A percentile compares a stretch with the other conserved stretches of the same genome.
These are phyloP conservation scores for Epizoanthus scotinus DNA, from an alignment of 92 coral and sea anemone genomes.

Conservation along the genomic window DNA sequence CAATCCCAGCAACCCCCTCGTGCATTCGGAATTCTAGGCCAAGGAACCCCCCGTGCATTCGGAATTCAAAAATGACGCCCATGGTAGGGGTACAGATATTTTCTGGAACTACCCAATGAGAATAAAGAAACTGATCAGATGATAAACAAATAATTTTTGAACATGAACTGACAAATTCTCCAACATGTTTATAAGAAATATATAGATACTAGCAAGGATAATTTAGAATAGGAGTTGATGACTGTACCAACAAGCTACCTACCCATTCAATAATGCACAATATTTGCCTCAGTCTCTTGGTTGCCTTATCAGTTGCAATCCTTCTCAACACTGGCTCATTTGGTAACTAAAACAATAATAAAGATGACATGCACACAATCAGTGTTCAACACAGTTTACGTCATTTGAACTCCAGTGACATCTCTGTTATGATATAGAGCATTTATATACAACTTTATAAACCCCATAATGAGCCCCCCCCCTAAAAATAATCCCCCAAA, in stretches of 20 bases:
- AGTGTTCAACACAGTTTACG: background rate
- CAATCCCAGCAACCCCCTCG: no score
- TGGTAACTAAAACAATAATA: conserved; percentile 44
- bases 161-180: background rate
- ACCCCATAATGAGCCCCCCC: no score
- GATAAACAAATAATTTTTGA: no score
- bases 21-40: no score
- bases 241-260: conserved; percentile 3
- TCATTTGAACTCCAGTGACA: background rate
- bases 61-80: no score
- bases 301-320: conserved; percentile 95
- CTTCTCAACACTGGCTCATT: conserved; percentile 95
- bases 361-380: background rate
- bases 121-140: no score
- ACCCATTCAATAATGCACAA: conserved; percentile 92
- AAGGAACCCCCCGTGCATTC: no score
- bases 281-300: conserved; percentile 90
- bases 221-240: background rate
- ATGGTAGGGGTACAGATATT: no score
- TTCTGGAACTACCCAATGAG: no score
- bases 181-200: background rate
- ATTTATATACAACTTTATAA: background rate
- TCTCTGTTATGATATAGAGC: background rate
- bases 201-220: no score
- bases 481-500: no score